Evolutionary conservation across 2,797 vertebrate species (phyloP).

Genomic region (Capromys pilorides): DNA sequence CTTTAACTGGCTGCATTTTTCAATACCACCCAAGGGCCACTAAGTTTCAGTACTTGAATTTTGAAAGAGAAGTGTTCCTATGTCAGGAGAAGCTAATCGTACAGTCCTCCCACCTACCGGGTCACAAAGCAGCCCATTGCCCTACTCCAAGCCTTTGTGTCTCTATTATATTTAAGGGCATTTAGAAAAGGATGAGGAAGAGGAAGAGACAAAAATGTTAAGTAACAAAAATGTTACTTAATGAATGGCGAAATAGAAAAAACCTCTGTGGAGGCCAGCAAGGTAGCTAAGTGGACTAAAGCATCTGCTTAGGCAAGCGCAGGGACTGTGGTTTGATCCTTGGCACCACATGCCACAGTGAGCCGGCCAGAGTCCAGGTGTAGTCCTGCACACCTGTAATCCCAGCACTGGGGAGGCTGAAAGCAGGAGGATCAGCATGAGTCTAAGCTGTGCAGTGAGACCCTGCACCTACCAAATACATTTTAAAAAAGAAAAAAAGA

Average conservation of each 20-base stretch:
- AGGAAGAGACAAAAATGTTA: too few relatives aligned
- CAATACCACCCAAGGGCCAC: background rate
- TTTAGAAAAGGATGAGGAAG: background rate
- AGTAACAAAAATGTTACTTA: background rate
- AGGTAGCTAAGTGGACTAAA: too few relatives aligned
- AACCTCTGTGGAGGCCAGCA: background rate
- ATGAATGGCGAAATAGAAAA: background rate
- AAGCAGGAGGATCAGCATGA: too few relatives aligned
- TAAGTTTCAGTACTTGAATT: background rate
- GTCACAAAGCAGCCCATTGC: background rate
- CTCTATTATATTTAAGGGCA: background rate
- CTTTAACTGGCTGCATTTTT: too few relatives aligned
- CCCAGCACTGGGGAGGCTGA: too few relatives aligned
- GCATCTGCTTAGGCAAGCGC: too few relatives aligned
- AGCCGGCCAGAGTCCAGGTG: too few relatives aligned
- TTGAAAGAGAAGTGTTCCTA: background rate
- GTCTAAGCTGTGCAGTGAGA: too few relatives aligned
- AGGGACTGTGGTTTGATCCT: too few relatives aligned
- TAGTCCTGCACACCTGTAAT: too few relatives aligned
- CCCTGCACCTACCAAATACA: too few relatives aligned
- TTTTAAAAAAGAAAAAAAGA: background rate
- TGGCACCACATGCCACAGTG: too few relatives aligned
- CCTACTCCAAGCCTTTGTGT: rapidly evolving
- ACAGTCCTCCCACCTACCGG: rapidly evolving
- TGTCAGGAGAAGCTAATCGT: rapidly evolving